A percentile compares a stretch with the other conserved stretches of the same genome.
Evolutionary conservation across 2,113 vertebrate genomes (phyloP).

Genomic region (Oceanodroma tethys): DNA sequence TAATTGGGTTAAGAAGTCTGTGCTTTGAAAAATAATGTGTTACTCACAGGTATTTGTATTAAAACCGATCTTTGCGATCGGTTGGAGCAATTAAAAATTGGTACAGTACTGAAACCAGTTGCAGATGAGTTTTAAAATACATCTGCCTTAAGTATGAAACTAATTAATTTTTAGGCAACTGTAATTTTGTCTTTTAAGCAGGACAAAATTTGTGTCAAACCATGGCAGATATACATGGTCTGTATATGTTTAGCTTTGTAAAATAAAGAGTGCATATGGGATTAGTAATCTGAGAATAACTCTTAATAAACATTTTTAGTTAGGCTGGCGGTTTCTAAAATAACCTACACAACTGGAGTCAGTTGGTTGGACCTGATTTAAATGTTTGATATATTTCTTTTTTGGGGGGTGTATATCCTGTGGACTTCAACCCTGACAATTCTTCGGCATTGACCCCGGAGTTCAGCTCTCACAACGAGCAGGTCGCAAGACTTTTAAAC

Average conservation of each 20-base stretch:
- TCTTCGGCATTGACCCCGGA: background rate
- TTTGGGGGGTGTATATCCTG: too few relatives aligned
- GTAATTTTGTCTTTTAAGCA: background rate
- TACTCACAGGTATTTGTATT: background rate
- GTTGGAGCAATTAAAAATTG: background rate
- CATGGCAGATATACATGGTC: background rate
- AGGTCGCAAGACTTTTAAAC: background rate
- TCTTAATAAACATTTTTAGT: accelerated
- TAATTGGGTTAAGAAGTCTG: background rate
- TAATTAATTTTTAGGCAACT: background rate
- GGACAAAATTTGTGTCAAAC: background rate
- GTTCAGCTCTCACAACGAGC: background rate
- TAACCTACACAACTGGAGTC: too few relatives aligned
- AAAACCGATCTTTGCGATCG: background rate
- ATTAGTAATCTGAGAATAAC: background rate
- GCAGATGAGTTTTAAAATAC: background rate
- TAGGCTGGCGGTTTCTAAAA: accelerated
- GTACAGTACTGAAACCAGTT: background rate
- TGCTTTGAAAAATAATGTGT: background rate
- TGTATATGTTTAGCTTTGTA: background rate
- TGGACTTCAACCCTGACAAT: background rate
- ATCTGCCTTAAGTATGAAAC: background rate
- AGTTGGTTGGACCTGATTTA: background rate
- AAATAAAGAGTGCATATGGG: background rate
- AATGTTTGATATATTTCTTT: too few relatives aligned